A percentile compares a stretch with the other conserved stretches of the same genome.
These are phyloP conservation scores for Hyles euphorbiae DNA, from an alignment of 1,140 invertebrate genomes.

Conservation along the genomic window DNA sequence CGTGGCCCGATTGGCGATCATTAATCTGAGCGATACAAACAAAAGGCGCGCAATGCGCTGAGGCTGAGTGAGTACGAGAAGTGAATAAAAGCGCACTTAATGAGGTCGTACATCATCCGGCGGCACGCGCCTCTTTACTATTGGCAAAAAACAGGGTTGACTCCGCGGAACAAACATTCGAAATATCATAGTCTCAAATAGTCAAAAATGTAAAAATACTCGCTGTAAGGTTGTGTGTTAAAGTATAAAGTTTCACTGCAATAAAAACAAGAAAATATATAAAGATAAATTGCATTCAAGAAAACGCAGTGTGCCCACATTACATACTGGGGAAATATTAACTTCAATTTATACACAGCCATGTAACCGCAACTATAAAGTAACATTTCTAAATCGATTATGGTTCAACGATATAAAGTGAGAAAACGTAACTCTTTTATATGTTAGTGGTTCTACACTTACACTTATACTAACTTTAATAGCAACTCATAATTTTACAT, in stretches of 20 bases:
- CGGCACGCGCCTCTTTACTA: slow-evolving; percentile 39
- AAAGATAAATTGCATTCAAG: too few relatives aligned
- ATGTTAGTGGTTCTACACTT: background rate
- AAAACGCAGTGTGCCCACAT: too few relatives aligned
- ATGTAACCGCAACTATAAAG: too few relatives aligned
- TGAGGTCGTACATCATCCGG: slow-evolving; percentile 41
- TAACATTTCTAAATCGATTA: too few relatives aligned
- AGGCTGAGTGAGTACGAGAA: slow-evolving; percentile 9
- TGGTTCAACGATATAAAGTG: too few relatives aligned
- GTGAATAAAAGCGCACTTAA: slow-evolving; percentile 27
- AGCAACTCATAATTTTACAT: too few relatives aligned
- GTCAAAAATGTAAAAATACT: background rate
- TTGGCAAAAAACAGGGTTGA: slow-evolving; percentile 31
- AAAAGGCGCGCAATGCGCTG: slow-evolving; percentile 18
- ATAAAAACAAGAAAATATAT: too few relatives aligned
- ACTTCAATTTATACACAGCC: too few relatives aligned
- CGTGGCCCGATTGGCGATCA: slow-evolving; percentile 10
- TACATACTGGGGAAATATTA: too few relatives aligned
- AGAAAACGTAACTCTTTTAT: too few relatives aligned
- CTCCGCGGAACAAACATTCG: slow-evolving; percentile 1
- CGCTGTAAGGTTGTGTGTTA: background rate
- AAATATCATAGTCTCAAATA: background rate
- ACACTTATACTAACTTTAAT: too few relatives aligned
- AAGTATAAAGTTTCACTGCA: too few relatives aligned
- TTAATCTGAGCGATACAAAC: slow-evolving; percentile 24